Evolutionary conservation across 1,140 invertebrate genomes (phyloP).

Genomic region (Cydia amplana): DNA sequence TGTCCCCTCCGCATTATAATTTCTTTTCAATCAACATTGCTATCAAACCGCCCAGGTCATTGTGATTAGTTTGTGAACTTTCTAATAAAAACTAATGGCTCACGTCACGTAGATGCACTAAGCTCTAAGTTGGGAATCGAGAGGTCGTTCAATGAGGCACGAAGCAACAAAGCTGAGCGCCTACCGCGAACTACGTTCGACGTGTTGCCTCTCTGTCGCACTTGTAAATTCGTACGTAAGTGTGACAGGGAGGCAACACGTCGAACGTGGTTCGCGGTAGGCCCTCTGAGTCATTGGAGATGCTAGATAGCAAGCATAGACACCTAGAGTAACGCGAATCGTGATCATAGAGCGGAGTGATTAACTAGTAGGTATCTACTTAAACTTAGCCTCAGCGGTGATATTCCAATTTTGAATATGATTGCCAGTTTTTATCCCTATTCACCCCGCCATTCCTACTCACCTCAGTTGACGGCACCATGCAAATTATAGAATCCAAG

Average conservation of each 20-base stretch:
- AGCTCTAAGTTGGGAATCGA: constrained; percentile 3
- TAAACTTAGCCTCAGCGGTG: too few species aligned
- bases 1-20: not conserved
- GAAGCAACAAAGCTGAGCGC: not conserved
- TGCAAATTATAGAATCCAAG: too few species aligned
- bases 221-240: too few species aligned
- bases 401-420: not conserved
- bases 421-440: too few species aligned
- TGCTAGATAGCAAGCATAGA: constrained; percentile 7
- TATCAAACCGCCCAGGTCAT: constrained; percentile 1
- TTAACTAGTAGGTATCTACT: not conserved
- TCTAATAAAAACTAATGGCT: constrained; percentile 4
- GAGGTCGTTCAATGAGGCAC: constrained; percentile 21
- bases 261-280: too few species aligned
- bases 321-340: constrained; percentile 16
- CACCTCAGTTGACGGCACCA: too few species aligned
- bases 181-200: too few species aligned
- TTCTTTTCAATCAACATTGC: constrained; percentile 10
- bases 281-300: constrained; percentile 17
- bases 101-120: not conserved
- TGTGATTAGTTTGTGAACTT: constrained; percentile 16
- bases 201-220: too few species aligned
- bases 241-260: too few species aligned
- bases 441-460: not conserved
- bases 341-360: not conserved